Evolutionary conservation across 2,888 invertebrate genomes (phyloP), one percentile per base, ranked within the genome.

Genomic region (Dichetophora obliterata): DNA sequence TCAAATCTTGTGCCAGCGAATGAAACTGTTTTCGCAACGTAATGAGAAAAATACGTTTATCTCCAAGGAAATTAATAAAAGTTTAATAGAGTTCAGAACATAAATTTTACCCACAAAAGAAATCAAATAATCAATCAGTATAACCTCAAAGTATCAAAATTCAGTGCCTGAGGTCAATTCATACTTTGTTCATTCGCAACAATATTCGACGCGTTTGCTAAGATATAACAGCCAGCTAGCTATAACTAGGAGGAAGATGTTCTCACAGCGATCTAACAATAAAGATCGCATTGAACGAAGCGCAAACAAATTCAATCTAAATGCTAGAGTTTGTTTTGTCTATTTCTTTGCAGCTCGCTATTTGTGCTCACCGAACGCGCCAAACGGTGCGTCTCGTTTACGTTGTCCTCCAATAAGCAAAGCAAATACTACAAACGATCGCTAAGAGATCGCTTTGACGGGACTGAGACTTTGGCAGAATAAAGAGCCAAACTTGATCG

Each of bases 251-350:
- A 66, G 24, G 66, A 83, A 87, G 86, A 87, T 87, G 87, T 87
- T 87, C 86, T 87, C 86, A 87, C 85, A 86, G 84, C 86, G 86
- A 87, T 86, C 87, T 83, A 83, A 83, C 84, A 86, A 86, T 87
- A 85, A 87, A 87, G 87, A 86, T 87, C 86, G 86, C 86, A 85
- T 34, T 48, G 14, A 57, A 19, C 22, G 3, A 34, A 48, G 65
- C 19, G 54, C 63, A 74, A 74, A 74, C 74, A 66, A 74, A 74
- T 74, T 74, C 74, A 74, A 74, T 74, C 74, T 74, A 74, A 65
- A 50, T 66, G 31, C 52, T 54, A 52, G 11, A 66, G 65, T 65
- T 74, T 74, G 74, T 74, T 65, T 52, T 63, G 31, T 52, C 31
- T 31, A 14, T 27, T 27, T 19, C 24, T 43, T 43, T 43, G 43